A percentile compares a stretch with the other conserved stretches of the same genome.
Evolutionary conservation across 92 coral and sea anemone genomes (phyloP).

Genomic region (Palythoa heliodiscus): DNA sequence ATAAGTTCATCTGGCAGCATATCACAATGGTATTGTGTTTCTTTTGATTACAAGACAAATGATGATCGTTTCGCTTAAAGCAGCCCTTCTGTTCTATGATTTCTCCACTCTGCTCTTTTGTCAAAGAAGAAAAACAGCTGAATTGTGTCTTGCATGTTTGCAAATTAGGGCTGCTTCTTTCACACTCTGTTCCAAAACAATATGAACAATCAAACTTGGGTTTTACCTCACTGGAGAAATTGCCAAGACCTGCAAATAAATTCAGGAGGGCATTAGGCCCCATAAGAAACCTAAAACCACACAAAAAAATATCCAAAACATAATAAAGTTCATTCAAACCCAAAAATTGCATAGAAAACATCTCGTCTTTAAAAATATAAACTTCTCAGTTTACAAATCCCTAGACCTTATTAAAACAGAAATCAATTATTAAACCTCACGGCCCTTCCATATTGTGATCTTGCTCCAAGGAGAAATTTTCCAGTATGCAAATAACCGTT

Average conservation of each 20-base stretch:
- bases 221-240: background rate
- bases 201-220: background rate
- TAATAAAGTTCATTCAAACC: too few species aligned
- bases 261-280: too few species aligned
- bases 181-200: background rate
- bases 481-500: too few species aligned
- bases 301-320: too few species aligned
- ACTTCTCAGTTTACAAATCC: too few species aligned
- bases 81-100: conserved; percentile 17
- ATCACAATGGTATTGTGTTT: background rate
- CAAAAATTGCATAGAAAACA: too few species aligned
- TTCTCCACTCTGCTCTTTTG: background rate
- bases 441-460: too few species aligned
- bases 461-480: too few species aligned
- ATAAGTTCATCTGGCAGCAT: conserved; percentile 18
- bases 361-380: too few species aligned
- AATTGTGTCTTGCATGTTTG: background rate
- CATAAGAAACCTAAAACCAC: too few species aligned
- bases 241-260: conserved; percentile 4
- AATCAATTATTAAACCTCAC: too few species aligned
- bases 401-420: too few species aligned
- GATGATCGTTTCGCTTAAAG: background rate
- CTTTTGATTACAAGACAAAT: background rate
- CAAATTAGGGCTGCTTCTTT: background rate
- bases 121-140: conserved; percentile 20